Base-by-base conservation (phyloP, 2,797 vertebrate genomes). In the Melanotaenia boesemani region DNA sequence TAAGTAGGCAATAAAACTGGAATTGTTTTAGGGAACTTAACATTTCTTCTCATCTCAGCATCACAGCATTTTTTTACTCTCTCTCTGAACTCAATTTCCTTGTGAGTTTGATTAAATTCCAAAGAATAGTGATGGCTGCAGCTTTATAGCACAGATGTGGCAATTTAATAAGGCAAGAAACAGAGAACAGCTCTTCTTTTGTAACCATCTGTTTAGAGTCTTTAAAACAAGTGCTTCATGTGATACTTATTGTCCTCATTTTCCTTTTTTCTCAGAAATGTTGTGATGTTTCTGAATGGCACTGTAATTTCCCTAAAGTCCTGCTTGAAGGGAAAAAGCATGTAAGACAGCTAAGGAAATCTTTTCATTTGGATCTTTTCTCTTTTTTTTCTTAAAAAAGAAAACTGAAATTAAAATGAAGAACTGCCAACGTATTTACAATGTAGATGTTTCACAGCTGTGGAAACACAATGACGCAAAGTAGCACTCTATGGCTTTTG, bases 131-230 rank as follows among this genome's bases (percentile, higher is more conserved):
- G 79, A 81, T 85, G 85, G 67, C 75, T 88, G 70, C 77, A 84
- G 74, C 67, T 76, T 83, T 70, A 76, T 77, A 66, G 80, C 86
- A 86, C 88, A 92, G 86, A 92, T 89, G 90, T 89, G 89, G 87
- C 87, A 89, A 88, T 91, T 89, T 92, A 91, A 91, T 92, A 93
- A 92, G 65, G 76, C 81, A 59, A 77, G 71, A 65, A 54, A 54
- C 26, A 60, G 55, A 55, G 22, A 85, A 88, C 86, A 86, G 71
- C 61, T 67, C 56, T 61, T 70, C 68, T 90, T 89, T 83, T 87
- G 74, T 89, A 88, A 80, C 90, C 90, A 93, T 93, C 90, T 94
- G 92, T 83, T 91, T 79, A 63, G 67, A 84, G 76, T 71, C 70
- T 83, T 91, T 81, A 85, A 81, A 87, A 81, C 78, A 86, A 76